These are phyloP conservation scores for Synanceia verrucosa DNA, from an alignment of 2,797 vertebrate species.

Conservation along the genomic window DNA sequence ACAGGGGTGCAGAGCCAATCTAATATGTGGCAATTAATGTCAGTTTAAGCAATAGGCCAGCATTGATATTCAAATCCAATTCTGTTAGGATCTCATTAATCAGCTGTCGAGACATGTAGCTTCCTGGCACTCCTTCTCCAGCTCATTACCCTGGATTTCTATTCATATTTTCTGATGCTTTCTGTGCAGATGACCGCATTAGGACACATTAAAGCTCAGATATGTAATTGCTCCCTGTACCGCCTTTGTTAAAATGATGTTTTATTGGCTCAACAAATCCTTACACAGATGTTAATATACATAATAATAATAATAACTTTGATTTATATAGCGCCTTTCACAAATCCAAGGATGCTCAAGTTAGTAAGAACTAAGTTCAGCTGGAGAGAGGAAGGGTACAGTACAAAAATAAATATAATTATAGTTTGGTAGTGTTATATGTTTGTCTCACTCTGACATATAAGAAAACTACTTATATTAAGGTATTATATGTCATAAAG, in stretches of 20 bases:
- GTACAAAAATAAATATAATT: too few relatives aligned
- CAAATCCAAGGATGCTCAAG: too few relatives aligned
- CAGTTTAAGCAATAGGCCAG: slow-evolving; percentile 63
- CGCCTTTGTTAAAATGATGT: not conserved
- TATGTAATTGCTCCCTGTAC: not conserved
- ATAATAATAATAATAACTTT: too few relatives aligned
- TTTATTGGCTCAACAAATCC: slow-evolving; percentile 3
- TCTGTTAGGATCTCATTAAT: slow-evolving; percentile 69
- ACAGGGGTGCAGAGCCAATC: slow-evolving; percentile 53
- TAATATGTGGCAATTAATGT: slow-evolving; percentile 77
- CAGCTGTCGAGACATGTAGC: slow-evolving; percentile 45
- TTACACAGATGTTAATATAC: not conserved
- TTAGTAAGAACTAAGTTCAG: too few relatives aligned
- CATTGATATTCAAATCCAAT: slow-evolving; percentile 77
- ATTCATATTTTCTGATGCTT: slow-evolving; percentile 21
- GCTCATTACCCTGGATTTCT: slow-evolving; percentile 55
- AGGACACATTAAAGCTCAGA: slow-evolving; percentile 10
- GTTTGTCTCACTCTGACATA: not conserved
- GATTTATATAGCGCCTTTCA: too few relatives aligned
- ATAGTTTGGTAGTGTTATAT: not conserved
- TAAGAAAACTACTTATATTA: too few relatives aligned
- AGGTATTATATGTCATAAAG: too few relatives aligned
- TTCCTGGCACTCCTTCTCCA: slow-evolving; percentile 37
- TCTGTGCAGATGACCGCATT: slow-evolving; percentile 20
- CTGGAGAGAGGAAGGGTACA: too few relatives aligned